Percentiles rank a stretch among this genome's conserved stretches.
phyloP scores from a whole-genome alignment of 1,140 invertebrate genomes.

The Orius insidiosus region DNA sequence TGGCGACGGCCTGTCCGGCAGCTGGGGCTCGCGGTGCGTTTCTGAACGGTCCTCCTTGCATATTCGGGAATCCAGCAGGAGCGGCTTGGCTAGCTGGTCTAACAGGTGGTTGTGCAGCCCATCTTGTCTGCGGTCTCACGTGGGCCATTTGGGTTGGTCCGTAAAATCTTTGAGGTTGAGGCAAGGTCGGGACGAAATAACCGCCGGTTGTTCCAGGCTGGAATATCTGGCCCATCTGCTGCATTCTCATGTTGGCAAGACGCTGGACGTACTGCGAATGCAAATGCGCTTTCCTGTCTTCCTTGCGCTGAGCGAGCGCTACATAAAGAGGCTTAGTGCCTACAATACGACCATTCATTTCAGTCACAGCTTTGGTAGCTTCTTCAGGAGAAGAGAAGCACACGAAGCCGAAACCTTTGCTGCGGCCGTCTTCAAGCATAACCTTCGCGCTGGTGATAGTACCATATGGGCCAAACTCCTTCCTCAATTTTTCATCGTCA shows the following conservation, averaged over 20 bases:
- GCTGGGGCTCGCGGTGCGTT: conserved; percentile 30
- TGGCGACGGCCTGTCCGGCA: conserved; percentile 37
- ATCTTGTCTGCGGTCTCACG: conserved; percentile 70
- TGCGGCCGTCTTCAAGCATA: conserved; percentile 82
- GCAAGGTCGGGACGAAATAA: conserved; percentile 81
- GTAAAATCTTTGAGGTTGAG: conserved; percentile 69
- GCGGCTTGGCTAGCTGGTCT: conserved; percentile 52
- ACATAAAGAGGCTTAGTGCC: conserved; percentile 96
- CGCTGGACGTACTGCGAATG: conserved; percentile 96
- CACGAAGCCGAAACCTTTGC: conserved; percentile 98
- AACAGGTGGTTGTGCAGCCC: conserved; percentile 65
- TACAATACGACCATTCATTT: conserved; percentile 96
- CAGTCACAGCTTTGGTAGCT: conserved; percentile 96
- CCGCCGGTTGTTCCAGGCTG: conserved; percentile 60
- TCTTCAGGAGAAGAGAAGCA: conserved; percentile 98
- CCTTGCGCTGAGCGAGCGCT: conserved; percentile 93
- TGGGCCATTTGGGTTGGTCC: conserved; percentile 72
- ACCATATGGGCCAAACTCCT: conserved; percentile 87
- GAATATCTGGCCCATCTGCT: conserved; percentile 80
- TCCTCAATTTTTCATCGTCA: conserved; percentile 85
- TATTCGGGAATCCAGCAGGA: conserved; percentile 39
- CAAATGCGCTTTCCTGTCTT: conserved; percentile 93
- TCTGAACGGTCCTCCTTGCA: conserved; percentile 37
- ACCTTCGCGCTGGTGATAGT: conserved; percentile 95
- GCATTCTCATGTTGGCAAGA: conserved; percentile 89